phyloP scores from a whole-genome alignment of 2,797 vertebrate species.

The Malacoraja senta region DNA sequence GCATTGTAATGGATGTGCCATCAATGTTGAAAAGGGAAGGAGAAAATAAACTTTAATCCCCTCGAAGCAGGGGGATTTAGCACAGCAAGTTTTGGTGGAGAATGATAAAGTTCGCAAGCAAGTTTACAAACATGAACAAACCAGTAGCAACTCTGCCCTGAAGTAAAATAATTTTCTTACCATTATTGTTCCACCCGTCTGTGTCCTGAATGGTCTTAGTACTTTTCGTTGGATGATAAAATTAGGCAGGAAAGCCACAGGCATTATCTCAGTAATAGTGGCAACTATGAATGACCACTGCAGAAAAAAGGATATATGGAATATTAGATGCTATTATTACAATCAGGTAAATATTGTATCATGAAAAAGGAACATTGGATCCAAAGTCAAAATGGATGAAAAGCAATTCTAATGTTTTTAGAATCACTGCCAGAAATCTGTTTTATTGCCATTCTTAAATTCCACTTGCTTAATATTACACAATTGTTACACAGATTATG shows the following conservation, averaged over 20 bases:
- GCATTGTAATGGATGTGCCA: background rate
- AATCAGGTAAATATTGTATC: background rate
- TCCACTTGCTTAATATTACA: background rate
- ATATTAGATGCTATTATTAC: background rate
- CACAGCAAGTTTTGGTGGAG: background rate
- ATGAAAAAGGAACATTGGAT: background rate
- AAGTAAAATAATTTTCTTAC: slow-evolving; percentile 53
- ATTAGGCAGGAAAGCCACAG: slow-evolving; percentile 83
- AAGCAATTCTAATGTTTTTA: background rate
- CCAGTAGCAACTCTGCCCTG: background rate
- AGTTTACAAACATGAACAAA: background rate
- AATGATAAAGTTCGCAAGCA: background rate
- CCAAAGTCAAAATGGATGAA: background rate
- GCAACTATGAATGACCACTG: slow-evolving; percentile 92
- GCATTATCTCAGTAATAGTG: slow-evolving; percentile 89
- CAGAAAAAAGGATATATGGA: slow-evolving; percentile 39
- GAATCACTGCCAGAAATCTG: background rate
- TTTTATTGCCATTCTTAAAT: background rate
- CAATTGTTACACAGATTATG: background rate
- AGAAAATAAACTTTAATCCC: background rate
- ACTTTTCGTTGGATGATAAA: slow-evolving; percentile 88
- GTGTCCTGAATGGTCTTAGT: slow-evolving; percentile 76
- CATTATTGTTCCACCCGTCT: slow-evolving; percentile 96
- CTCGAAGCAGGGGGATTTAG: background rate
- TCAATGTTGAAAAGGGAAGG: background rate